These are phyloP conservation scores for Meliscaeva auricollis DNA, from an alignment of 2,888 invertebrate genomes.

Conservation along the genomic window DNA sequence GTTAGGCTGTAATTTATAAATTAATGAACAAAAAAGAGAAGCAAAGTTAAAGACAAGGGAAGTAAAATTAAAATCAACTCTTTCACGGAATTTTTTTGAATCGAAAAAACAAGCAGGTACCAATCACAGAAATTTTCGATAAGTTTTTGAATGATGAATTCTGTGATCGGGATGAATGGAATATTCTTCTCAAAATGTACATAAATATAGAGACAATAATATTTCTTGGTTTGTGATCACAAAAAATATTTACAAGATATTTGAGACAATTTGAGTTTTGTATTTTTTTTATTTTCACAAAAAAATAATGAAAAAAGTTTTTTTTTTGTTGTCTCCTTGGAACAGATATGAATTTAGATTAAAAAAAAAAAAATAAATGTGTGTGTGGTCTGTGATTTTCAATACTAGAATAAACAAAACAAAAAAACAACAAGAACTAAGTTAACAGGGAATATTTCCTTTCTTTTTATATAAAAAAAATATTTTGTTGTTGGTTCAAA, in stretches of 20 bases:
- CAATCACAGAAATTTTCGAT: neutral
- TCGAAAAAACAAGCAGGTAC: neutral
- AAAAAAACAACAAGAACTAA: slow-evolving; percentile 33
- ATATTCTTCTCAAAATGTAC: slow-evolving; percentile 41
- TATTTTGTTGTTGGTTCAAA: slow-evolving; percentile 49
- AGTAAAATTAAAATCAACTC: neutral
- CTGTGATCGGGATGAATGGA: neutral
- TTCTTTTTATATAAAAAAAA: slow-evolving; percentile 24
- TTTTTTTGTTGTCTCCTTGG: slow-evolving; percentile 4
- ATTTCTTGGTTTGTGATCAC: slow-evolving; percentile 59
- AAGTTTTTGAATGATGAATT: neutral
- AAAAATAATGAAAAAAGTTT: neutral
- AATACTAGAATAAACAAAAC: slow-evolving; percentile 56
- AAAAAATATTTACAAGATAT: slow-evolving; percentile 25
- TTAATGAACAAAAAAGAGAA: slow-evolving; percentile 26
- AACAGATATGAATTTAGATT: slow-evolving; percentile 42
- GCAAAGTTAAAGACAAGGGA: slow-evolving; percentile 33
- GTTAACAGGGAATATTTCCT: slow-evolving; percentile 46
- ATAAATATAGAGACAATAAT: slow-evolving; percentile 39
- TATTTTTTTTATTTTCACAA: slow-evolving; percentile 29
- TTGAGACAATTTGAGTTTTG: slow-evolving; percentile 35
- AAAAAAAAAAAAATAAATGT: slow-evolving; percentile 52
- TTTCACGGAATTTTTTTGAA: neutral
- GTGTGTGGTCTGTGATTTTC: slow-evolving; percentile 76
- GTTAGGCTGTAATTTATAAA: slow-evolving; percentile 73